Conservation (phyloP, 2,797 vertebrate species). For the Dermochelys coriacea region DNA sequence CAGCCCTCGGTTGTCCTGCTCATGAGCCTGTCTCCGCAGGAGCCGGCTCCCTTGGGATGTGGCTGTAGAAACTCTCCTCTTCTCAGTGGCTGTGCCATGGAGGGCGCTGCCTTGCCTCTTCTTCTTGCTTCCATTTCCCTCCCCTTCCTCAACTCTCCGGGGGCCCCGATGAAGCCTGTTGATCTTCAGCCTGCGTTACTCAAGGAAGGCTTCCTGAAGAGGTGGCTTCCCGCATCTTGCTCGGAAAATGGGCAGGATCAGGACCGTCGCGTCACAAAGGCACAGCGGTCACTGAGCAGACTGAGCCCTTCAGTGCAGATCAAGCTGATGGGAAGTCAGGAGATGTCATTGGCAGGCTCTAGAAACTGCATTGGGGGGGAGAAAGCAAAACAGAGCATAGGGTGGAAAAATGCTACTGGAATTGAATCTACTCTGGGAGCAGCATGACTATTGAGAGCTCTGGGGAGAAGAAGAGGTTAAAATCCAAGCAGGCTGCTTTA, state of each 20-base stretch:
- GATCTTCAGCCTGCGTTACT: neutral
- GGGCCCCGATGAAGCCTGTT: too few relatives aligned
- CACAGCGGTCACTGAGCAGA: neutral
- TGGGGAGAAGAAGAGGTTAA: neutral
- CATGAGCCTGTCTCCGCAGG: too few relatives aligned
- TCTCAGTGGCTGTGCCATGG: too few relatives aligned
- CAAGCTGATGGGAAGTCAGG: neutral
- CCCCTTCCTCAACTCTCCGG: too few relatives aligned
- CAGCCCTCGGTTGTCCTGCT: too few relatives aligned
- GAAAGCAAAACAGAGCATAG: neutral
- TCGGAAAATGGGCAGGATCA: neutral
- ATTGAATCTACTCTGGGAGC: neutral
- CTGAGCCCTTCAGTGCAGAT: too few relatives aligned
- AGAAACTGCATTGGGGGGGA: neutral
- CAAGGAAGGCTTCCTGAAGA: too few relatives aligned
- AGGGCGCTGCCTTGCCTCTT: too few relatives aligned
- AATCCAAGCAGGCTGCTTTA: neutral
- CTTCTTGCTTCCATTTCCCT: too few relatives aligned
- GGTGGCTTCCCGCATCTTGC: neutral
- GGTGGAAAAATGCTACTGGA: neutral
- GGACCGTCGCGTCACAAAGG: too few relatives aligned
- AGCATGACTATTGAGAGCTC: neutral
- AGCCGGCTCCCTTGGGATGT: too few relatives aligned
- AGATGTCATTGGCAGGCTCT: neutral
- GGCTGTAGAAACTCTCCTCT: too few relatives aligned